Evolutionary conservation across 2,888 invertebrate species (phyloP), one percentile per base, ranked within the genome.

Genomic region (Theristus sp.): DNA sequence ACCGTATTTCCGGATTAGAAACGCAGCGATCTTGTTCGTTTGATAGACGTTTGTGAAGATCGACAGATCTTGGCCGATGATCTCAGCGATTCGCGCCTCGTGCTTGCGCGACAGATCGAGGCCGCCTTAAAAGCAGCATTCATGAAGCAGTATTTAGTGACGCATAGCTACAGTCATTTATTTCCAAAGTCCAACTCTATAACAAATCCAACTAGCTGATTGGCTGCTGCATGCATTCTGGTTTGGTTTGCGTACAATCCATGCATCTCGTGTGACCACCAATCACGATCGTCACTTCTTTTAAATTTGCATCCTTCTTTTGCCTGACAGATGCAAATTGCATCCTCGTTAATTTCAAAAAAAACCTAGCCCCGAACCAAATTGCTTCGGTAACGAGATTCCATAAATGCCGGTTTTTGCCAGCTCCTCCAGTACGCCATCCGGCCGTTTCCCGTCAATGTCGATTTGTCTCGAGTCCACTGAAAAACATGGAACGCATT

Each of bases 101-200:
- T 31, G 24, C 56, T 62, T 62, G 47, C 57, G 24, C 29, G 30
- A 30, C 24, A 61, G 31, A 20, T 55, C 60, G 17, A 60, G 25
- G 27, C 62, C 62, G n/a, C 62, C 62, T 62, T 1, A 27, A 62
- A 60, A 10, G n/a, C n/a, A n/a, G n/a, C n/a, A n/a, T n/a, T n/a
- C n/a, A n/a, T n/a, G n/a, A n/a, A n/a, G n/a, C n/a, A n/a, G n/a
- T n/a, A n/a, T n/a, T n/a, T n/a, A n/a, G n/a, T n/a, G n/a, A n/a
- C n/a, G 26, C 22, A 20, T 38, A 20, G 10, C n/a, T n/a, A n/a
- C n/a, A n/a, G n/a, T n/a, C n/a, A n/a, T n/a, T n/a, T n/a, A n/a
- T n/a, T n/a, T n/a, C n/a, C n/a, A n/a, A n/a, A n/a, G n/a, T n/a
- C n/a, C n/a, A n/a, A n/a, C n/a, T n/a, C n/a, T n/a, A n/a, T n/a